A percentile compares a stretch with the other conserved stretches of the same genome.
phyloP scores from a whole-genome alignment of 2,797 vertebrate species.

The Phrynocephalus vlangalii region DNA sequence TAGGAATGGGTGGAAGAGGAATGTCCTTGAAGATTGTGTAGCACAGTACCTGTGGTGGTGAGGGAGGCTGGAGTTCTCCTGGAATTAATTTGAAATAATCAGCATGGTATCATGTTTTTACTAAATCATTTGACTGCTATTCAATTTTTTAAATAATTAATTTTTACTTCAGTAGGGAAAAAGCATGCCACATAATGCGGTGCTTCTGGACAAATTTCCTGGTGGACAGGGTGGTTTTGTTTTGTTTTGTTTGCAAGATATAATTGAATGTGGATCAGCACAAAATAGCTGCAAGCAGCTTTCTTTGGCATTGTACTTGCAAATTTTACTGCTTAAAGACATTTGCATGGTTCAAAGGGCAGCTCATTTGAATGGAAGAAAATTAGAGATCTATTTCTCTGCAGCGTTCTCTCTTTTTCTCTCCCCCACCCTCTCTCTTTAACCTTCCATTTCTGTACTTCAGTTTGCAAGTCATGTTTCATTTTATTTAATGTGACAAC shows the following conservation, averaged over 20 bases:
- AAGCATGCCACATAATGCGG: neutral
- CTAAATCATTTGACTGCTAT: neutral
- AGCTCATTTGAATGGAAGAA: conserved; percentile 21
- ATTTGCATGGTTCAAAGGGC: neutral
- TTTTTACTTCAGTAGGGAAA: neutral
- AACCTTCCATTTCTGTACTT: conserved; percentile 40
- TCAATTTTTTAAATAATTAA: no score
- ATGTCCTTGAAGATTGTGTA: neutral
- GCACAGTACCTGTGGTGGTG: neutral
- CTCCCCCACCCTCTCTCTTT: no score
- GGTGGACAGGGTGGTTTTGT: neutral
- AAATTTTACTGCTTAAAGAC: neutral
- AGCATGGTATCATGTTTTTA: neutral
- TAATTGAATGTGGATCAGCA: conserved; percentile 6
- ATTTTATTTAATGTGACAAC: neutral
- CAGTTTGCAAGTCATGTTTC: conserved; percentile 21
- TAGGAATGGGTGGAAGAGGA: neutral
- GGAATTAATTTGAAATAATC: neutral
- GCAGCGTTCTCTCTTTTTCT: conserved; percentile 16
- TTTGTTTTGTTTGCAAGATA: no score
- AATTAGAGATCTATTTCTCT: conserved; percentile 45
- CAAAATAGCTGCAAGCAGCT: neutral
- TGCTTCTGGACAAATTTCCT: neutral
- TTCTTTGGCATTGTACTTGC: neutral
- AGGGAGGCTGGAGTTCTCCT: neutral